Percentiles rank a stretch among this genome's conserved stretches.
Conservation (phyloP, 2,113 vertebrate genomes). For the Seriola rivoliana region DNA sequence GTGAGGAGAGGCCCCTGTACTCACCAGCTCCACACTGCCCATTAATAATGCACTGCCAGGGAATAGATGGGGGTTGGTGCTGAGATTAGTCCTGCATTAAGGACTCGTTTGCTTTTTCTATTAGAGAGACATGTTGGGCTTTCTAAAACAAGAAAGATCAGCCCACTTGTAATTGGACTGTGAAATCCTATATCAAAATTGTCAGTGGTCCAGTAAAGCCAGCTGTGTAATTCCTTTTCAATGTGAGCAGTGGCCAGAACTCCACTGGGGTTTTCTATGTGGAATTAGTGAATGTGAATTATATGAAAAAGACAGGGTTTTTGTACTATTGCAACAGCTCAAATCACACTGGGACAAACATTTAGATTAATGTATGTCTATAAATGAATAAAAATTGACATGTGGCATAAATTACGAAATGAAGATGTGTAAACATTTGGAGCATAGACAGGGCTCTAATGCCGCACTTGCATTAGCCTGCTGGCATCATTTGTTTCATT, state of each 20-base stretch:
- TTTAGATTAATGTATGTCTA: constrained; percentile 5
- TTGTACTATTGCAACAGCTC: background rate
- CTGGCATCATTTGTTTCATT: background rate
- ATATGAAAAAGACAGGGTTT: constrained; percentile 3
- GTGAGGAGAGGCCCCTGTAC: constrained; percentile 69
- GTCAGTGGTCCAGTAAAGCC: constrained; percentile 28
- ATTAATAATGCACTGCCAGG: constrained; percentile 81
- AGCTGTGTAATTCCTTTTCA: constrained; percentile 29
- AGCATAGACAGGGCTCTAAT: background rate
- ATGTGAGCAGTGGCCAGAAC: background rate
- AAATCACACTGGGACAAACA: background rate
- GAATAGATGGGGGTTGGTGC: constrained; percentile 67
- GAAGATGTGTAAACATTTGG: background rate
- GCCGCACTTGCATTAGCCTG: background rate
- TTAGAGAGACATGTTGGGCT: constrained; percentile 69
- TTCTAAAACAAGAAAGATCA: constrained; percentile 72
- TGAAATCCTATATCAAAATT: constrained; percentile 59
- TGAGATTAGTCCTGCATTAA: constrained; percentile 79
- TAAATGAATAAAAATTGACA: background rate
- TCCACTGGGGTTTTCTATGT: background rate
- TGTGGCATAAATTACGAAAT: background rate
- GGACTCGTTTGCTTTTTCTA: constrained; percentile 73
- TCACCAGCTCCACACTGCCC: constrained; percentile 70
- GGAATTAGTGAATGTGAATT: background rate
- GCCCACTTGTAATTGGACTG: constrained; percentile 64